phyloP scores from a whole-genome alignment of 2,888 invertebrate genomes.

The Brachypterus glaber region DNA sequence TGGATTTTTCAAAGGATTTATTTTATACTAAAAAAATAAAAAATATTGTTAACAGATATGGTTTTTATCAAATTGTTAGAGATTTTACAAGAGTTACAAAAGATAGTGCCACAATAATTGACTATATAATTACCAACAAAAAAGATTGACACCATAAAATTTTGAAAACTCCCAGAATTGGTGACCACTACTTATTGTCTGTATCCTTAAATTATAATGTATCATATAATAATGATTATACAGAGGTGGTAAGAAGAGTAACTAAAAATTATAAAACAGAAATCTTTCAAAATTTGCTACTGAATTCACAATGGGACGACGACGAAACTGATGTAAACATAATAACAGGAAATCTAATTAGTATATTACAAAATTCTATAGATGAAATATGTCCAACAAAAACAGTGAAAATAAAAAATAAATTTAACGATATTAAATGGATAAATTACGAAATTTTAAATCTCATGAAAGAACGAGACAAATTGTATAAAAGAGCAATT shows the following conservation, averaged over 20 bases:
- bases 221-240: background rate
- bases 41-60: background rate
- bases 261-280: background rate
- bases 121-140: slow-evolving; percentile 1
- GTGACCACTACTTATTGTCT: background rate
- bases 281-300: background rate
- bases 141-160: background rate
- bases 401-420: background rate
- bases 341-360: background rate
- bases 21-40: background rate
- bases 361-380: background rate
- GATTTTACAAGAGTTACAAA: slow-evolving; percentile 1
- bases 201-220: background rate
- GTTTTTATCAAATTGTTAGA: background rate
- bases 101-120: background rate
- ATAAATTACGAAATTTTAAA: background rate
- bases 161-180: background rate
- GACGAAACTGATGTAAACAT: background rate
- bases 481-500: background rate
- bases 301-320: background rate
- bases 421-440: background rate
- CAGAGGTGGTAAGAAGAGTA: background rate
- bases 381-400: background rate
- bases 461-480: background rate
- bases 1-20: background rate